Conservation (phyloP, 2,888 invertebrate genomes). For the Crepidodera aurea region DNA sequence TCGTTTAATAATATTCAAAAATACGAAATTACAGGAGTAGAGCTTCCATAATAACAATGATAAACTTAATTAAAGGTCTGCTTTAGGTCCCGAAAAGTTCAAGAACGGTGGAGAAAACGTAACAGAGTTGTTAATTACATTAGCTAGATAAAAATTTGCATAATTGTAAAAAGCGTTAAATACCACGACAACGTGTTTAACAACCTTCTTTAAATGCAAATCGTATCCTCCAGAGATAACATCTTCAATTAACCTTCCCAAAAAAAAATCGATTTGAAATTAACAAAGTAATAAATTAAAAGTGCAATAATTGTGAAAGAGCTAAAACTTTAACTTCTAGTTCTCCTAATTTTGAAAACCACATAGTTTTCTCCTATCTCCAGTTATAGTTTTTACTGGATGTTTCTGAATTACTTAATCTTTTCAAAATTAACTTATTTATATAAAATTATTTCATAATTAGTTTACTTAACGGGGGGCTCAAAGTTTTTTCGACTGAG, state of each 20-base stretch:
- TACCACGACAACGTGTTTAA: conserved; percentile 41
- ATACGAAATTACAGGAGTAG: conserved; percentile 38
- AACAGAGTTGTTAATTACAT: conserved; percentile 44
- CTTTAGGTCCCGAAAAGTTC: conserved; percentile 21
- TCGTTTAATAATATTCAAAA: conserved; percentile 41
- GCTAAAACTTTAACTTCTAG: background rate
- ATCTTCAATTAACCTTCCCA: conserved; percentile 42
- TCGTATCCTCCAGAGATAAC: conserved; percentile 36
- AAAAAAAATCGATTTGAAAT: conserved; percentile 16
- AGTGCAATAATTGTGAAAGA: background rate
- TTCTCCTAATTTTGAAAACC: no score
- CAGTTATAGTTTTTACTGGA: no score
- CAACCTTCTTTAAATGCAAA: conserved; percentile 44
- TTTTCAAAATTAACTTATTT: no score
- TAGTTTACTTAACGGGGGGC: no score
- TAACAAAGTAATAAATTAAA: background rate
- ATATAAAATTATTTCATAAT: no score
- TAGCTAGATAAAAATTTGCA: conserved; percentile 46
- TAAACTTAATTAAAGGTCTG: conserved; percentile 44
- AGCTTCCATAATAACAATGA: conserved; percentile 41
- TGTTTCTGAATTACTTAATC: no score
- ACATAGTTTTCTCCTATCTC: no score
- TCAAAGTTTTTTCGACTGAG: no score
- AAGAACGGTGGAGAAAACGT: conserved; percentile 18
- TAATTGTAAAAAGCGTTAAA: conserved; percentile 45